Evolutionary conservation across 2,888 invertebrate species (phyloP), one percentile per base, ranked within the genome.

Genomic region (Taphrorychus bicolor): DNA sequence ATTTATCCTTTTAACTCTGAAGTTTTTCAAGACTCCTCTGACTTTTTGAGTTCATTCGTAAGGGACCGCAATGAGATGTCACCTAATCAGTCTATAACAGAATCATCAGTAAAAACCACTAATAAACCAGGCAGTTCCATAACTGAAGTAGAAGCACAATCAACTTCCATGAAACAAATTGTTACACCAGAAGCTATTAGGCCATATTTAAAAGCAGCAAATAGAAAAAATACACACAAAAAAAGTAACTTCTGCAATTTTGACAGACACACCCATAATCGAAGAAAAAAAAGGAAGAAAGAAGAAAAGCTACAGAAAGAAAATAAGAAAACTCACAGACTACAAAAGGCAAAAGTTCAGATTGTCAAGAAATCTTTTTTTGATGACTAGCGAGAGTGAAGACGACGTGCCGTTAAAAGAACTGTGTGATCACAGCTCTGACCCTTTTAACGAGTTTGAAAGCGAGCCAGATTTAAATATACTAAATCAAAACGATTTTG

Each of bases 1-100:
- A 66, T 66, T 23, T 59, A 14, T 7, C 66, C 59, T 23, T 23
- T 60, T 17, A 60, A 66, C 52, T n/a, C 14, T 9, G 5, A 42
- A 7, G 22, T 61, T 21, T 63, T 57, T 48, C n/a, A 16, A 48
- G 49, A 63, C 14, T 2, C 9, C 2, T 18, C 19, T 42, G 51
- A 59, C 17, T 59, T 32, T 24, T 19, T 59, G n/a, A 51, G 19
- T 18, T 32, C 32, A 5, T 49, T 11, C 7, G 53, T 63, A n/a
- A 57, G 18, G 4, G 48, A 56, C 24, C 24, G 48, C 3, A 14
- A 49, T 49, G n/a, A n/a, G n/a, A n/a, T n/a, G n/a, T n/a, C n/a
- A n/a, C n/a, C n/a, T n/a, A n/a, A n/a, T n/a, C n/a, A n/a, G n/a
- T n/a, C n/a, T n/a, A n/a, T n/a, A n/a, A n/a, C n/a, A n/a, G n/a